Evolutionary conservation across 2,888 invertebrate genomes (phyloP).

Genomic region (Caenorhabditis sulstoni): DNA sequence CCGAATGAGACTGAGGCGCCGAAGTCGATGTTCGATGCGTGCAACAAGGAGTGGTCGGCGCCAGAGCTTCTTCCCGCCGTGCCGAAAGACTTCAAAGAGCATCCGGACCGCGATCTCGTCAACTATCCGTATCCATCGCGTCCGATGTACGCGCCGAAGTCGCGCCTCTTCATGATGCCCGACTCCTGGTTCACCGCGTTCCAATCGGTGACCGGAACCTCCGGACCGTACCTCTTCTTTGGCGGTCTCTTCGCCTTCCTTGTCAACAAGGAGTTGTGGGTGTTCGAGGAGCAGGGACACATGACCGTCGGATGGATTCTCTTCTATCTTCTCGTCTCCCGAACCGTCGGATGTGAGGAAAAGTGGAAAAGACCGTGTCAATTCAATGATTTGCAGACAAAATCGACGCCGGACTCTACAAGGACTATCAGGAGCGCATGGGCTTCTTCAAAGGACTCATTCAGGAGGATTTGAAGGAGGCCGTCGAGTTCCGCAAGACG

Average conservation of each 20-base stretch:
- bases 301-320: slow-evolving; percentile 77
- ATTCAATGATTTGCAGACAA: slow-evolving; percentile 64
- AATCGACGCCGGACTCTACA: slow-evolving; percentile 72
- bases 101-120: slow-evolving; percentile 86
- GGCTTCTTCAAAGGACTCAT: slow-evolving; percentile 76
- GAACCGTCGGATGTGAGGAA: slow-evolving; percentile 73
- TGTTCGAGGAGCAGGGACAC: slow-evolving; percentile 90
- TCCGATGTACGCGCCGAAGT: slow-evolving; percentile 86
- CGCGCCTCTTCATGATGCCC: slow-evolving; percentile 91
- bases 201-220: slow-evolving; percentile 92
- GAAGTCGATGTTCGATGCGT: slow-evolving; percentile 76
- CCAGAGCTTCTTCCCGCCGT: slow-evolving; percentile 75
- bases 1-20: slow-evolving; percentile 72
- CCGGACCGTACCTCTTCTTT: slow-evolving; percentile 93
- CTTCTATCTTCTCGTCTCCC: slow-evolving; percentile 75
- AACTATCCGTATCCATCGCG: slow-evolving; percentile 88
- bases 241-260: slow-evolving; percentile 89
- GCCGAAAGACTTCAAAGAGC: slow-evolving; percentile 81
- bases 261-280: slow-evolving; percentile 93
- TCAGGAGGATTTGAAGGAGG: slow-evolving; percentile 78
- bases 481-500: slow-evolving; percentile 79
- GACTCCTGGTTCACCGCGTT: slow-evolving; percentile 96
- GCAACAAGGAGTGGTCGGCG: slow-evolving; percentile 76
- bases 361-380: not conserved
- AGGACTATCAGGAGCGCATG: slow-evolving; percentile 72